phyloP scores from a whole-genome alignment of 2,797 vertebrate genomes.

The Sebastes hubbsi region DNA sequence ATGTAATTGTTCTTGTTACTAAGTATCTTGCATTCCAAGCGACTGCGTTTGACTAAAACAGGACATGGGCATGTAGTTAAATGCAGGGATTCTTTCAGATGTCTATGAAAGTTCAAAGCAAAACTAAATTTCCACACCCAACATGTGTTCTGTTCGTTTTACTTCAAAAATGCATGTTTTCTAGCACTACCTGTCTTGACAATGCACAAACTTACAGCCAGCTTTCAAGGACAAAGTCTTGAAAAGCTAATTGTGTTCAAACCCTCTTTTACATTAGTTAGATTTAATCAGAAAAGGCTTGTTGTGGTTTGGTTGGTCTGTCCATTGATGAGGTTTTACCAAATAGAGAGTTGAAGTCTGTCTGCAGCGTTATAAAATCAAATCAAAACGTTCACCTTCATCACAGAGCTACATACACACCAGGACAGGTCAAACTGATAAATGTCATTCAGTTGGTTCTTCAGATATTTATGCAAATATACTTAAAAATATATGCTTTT shows the following conservation, averaged over 20 bases:
- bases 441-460: too few species aligned
- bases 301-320: not conserved
- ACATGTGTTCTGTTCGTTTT: slow-evolving; percentile 16
- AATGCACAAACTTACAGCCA: slow-evolving; percentile 28
- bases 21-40: slow-evolving; percentile 58
- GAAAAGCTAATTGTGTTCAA: slow-evolving; percentile 4
- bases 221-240: slow-evolving; percentile 3
- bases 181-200: slow-evolving; percentile 37
- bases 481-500: too few species aligned
- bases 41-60: slow-evolving; percentile 55
- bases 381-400: not conserved
- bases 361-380: not conserved
- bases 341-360: not conserved
- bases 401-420: not conserved
- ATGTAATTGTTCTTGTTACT: slow-evolving; percentile 69
- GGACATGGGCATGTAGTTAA: slow-evolving; percentile 47
- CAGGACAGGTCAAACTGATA: not conserved
- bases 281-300: not conserved
- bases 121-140: slow-evolving; percentile 10
- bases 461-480: too few species aligned
- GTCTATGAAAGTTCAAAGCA: slow-evolving; percentile 1
- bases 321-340: slow-evolving; percentile 2
- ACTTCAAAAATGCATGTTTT: slow-evolving; percentile 62
- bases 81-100: slow-evolving; percentile 41
- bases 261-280: slow-evolving; percentile 11